Evolutionary conservation across 2,888 invertebrate genomes (phyloP).

Genomic region (Cryptus armator): DNA sequence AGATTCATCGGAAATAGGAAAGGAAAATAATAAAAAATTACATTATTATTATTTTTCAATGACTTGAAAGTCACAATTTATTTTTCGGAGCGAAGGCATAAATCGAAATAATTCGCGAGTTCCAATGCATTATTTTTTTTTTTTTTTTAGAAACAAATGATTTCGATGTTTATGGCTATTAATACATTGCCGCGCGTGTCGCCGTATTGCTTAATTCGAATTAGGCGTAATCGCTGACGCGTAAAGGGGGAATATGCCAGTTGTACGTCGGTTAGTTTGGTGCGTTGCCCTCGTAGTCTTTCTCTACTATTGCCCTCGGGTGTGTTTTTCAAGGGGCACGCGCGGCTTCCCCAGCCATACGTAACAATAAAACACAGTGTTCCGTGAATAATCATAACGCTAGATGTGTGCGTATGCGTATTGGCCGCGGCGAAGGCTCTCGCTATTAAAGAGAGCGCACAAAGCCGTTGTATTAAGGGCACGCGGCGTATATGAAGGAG

Average conservation of each 20-base stretch:
- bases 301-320: conserved; percentile 62
- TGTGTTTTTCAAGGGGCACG: conserved; percentile 62
- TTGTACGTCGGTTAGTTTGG: conserved; percentile 66
- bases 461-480: conserved; percentile 73
- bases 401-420: conserved; percentile 67
- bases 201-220: conserved; percentile 31
- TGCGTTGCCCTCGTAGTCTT: conserved; percentile 35
- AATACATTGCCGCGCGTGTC: conserved; percentile 31
- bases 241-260: conserved; percentile 36
- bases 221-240: conserved; percentile 50
- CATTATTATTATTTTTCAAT: too few relatives aligned
- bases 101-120: too few relatives aligned
- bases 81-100: too few relatives aligned
- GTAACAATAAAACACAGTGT: conserved; percentile 84
- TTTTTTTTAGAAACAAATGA: background rate
- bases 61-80: too few relatives aligned
- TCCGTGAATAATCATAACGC: conserved; percentile 84
- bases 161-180: background rate
- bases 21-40: too few relatives aligned
- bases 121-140: background rate
- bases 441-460: conserved; percentile 81
- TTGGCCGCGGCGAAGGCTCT: conserved; percentile 46
- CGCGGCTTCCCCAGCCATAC: conserved; percentile 54
- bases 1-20: too few relatives aligned
- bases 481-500: conserved; percentile 57